Base-by-base conservation (phyloP, 1,140 invertebrate genomes). In the Drosophila kikkawai region DNA sequence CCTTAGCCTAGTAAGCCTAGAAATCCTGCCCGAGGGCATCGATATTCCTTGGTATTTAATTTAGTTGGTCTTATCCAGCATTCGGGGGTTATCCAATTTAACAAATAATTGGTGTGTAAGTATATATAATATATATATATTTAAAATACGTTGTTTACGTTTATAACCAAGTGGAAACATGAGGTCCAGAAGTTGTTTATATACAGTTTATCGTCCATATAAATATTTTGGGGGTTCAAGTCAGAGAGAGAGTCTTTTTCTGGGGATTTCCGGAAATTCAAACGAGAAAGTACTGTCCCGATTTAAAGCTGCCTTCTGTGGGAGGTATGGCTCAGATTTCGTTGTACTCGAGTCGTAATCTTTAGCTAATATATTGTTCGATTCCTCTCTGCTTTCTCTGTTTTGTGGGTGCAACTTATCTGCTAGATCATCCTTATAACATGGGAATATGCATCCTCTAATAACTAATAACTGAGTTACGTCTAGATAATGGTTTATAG, bases 11-110 rank as follows among this genome's bases (percentile, higher is more conserved):
- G 37, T 29, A 66, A n/a, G n/a, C n/a, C n/a, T 58, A 84, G 32
- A 76, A 68, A 75, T 88, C 67, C 53, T 59, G 79, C 74, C 22
- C 29, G n/a, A 29, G n/a, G 73, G 64, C 70, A 63, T 44, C 32
- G 71, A 56, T 65, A 50, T 67, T 77, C 39, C 45, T 45, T 68
- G 22, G 70, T 71, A 60, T 65, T 87, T 83, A 88, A 90, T 88
- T 88, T 88, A 90, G 80, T 90, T 88, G 80, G 85, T 88, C 84
- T 90, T 88, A 85, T 88, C 85, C 85, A 88, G 85, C 84, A 70
- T 85, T 68, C 68, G 59, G 76, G 57, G 63, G 39, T 75, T 79
- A 50, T 70, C 75, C 79, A 85, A 85, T 82, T 73, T 44, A 84
- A 77, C 74, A 80, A 69, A 61, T 70, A 77, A 71, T 79, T 79